Evolutionary conservation across 2,797 vertebrate genomes (phyloP).

Genomic region (Xerus rutilus): DNA sequence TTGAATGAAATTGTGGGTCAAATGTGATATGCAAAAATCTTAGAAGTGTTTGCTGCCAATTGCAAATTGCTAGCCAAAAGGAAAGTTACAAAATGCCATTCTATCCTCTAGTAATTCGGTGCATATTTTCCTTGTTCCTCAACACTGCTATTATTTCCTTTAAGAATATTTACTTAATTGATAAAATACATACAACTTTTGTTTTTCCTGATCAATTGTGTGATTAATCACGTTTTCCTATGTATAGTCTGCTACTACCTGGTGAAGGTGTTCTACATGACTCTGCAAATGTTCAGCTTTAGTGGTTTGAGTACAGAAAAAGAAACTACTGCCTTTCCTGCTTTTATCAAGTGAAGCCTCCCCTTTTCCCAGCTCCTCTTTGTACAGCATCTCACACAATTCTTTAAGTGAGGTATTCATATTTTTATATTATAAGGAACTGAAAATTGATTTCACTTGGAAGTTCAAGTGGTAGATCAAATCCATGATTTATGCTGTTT

Average conservation of each 20-base stretch:
- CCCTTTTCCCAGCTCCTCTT: background rate
- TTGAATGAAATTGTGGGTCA: background rate
- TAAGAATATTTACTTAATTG: background rate
- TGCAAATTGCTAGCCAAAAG: background rate
- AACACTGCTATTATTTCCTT: background rate
- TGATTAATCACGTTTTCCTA: background rate
- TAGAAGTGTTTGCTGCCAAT: background rate
- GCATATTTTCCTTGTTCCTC: background rate
- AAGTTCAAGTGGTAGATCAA: conserved; percentile 44
- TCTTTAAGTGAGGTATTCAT: conserved; percentile 11
- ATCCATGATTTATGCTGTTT: background rate
- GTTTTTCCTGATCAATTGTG: background rate
- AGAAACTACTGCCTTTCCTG: background rate
- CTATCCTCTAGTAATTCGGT: background rate
- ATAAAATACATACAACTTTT: background rate
- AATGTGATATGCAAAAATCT: background rate
- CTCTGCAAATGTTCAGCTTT: background rate
- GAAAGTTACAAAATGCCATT: background rate
- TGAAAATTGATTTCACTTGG: conserved; percentile 30
- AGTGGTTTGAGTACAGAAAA: background rate
- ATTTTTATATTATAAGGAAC: conserved; percentile 55
- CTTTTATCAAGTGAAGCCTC: background rate
- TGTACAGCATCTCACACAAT: background rate
- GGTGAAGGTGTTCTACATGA: background rate
- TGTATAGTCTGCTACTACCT: background rate